Evolutionary conservation across 2,888 invertebrate genomes (phyloP), one percentile per base, ranked within the genome.

Genomic region (Cancer borealis): DNA sequence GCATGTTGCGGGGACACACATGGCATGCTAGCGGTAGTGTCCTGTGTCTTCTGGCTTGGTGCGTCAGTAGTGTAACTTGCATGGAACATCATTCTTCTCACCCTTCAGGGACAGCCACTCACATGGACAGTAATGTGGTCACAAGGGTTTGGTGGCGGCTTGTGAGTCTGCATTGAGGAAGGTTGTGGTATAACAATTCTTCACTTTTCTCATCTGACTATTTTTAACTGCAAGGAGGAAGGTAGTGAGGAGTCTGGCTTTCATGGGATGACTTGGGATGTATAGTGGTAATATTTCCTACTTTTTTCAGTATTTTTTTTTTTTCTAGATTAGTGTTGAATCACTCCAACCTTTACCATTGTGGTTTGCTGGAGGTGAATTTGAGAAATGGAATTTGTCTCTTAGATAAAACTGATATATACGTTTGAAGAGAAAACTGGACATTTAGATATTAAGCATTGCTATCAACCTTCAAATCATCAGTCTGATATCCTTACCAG

Each of bases 1-100:
- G 84, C 91, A 93, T 93, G 93, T 91, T 87, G 54, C 84, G n/a
- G 92, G 92, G 87, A 87, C 39, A 54, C 39, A 87, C 46, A 39
- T 87, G 87, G 92, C 92, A 92, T 73, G 91, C 79, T 47, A 12
- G 66, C 17, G 54, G 91, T 92, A 79, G 26, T 92, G 17, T 91
- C 39, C 73, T 79, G 73, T 30, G 84, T 84, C 39, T 84, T 84
- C 39, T 84, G 84, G 84, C 84, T 84, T 84, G 84, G 84, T 84
- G 84, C 84, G 17, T 91, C 45, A 45, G 39, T 91, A 91, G 45
- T 45, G 45, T 60, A 6, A 60, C 60, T n/a, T 91, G 91, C 91
- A 91, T 91, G 91, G 45, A 49, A 66, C 39, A 66, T 84, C 84
- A 84, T 84, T 84, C 84, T 84, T 39, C 84, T 84, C 84, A 84